phyloP scores from a whole-genome alignment of 2,113 vertebrate genomes.

The Dipodomys ordii region DNA sequence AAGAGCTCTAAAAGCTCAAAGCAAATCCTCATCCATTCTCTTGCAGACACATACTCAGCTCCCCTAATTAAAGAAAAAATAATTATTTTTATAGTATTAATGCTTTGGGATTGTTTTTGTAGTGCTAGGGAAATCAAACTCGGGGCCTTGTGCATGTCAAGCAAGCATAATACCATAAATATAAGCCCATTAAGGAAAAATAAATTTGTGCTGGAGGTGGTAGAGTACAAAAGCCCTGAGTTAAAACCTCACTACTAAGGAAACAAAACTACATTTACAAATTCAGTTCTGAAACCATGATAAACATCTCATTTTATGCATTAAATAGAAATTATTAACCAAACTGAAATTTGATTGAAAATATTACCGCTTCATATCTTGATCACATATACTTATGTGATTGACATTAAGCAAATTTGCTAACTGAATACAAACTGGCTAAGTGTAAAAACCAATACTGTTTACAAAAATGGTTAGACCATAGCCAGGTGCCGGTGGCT shows the following conservation, averaged over 20 bases:
- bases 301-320: background rate
- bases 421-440: background rate
- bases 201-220: background rate
- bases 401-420: conserved; percentile 5
- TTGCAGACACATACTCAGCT: conserved; percentile 98
- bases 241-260: too few relatives aligned
- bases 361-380: background rate
- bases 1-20: conserved; percentile 97
- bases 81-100: background rate
- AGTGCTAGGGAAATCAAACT: background rate
- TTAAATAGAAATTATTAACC: conserved; percentile 20
- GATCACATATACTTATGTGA: background rate
- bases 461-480: background rate
- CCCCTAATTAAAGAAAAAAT: conserved; percentile 88
- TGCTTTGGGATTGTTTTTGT: background rate
- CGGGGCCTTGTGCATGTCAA: background rate
- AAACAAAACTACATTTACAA: background rate
- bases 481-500: too few relatives aligned
- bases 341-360: conserved; percentile 34
- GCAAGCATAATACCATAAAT: too few relatives aligned
- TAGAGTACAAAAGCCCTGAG: too few relatives aligned
- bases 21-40: conserved; percentile 99
- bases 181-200: rapidly evolving
- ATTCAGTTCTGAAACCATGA: conserved; percentile 31
- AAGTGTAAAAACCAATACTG: background rate